These are phyloP conservation scores for Ptychadena robeensis DNA, from an alignment of 2,797 vertebrate species.

Conservation along the genomic window DNA sequence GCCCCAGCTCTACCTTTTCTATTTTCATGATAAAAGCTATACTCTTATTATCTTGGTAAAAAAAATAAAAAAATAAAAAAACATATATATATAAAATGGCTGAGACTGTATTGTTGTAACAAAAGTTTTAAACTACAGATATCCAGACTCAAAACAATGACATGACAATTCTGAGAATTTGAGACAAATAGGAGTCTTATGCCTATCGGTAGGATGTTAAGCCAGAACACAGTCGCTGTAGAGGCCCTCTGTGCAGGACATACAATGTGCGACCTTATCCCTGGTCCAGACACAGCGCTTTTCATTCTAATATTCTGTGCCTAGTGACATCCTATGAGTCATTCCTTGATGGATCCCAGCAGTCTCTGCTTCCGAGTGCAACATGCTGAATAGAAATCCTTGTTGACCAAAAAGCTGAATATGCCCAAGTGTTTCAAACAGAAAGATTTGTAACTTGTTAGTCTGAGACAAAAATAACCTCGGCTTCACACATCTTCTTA, in stretches of 20 bases:
- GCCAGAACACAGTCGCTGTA: neutral
- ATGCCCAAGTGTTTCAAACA: neutral
- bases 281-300: conserved; percentile 37
- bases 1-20: too few species aligned
- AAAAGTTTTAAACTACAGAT: neutral
- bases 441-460: neutral
- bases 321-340: conserved; percentile 57
- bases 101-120: too few species aligned
- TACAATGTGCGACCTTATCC: conserved; percentile 39
- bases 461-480: neutral
- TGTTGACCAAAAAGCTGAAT: neutral
- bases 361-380: conserved; percentile 7
- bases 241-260: conserved; percentile 20
- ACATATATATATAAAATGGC: too few species aligned
- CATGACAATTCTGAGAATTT: neutral
- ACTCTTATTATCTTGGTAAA: too few species aligned
- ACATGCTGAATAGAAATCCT: conserved; percentile 39
- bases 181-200: neutral
- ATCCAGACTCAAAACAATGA: neutral
- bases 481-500: neutral
- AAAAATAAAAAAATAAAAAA: too few species aligned
- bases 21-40: too few species aligned
- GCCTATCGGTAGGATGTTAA: neutral
- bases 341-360: conserved; percentile 47
- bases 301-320: conserved; percentile 35